phyloP scores from a whole-genome alignment of 2,888 invertebrate species.

The Drosophila lutescens region DNA sequence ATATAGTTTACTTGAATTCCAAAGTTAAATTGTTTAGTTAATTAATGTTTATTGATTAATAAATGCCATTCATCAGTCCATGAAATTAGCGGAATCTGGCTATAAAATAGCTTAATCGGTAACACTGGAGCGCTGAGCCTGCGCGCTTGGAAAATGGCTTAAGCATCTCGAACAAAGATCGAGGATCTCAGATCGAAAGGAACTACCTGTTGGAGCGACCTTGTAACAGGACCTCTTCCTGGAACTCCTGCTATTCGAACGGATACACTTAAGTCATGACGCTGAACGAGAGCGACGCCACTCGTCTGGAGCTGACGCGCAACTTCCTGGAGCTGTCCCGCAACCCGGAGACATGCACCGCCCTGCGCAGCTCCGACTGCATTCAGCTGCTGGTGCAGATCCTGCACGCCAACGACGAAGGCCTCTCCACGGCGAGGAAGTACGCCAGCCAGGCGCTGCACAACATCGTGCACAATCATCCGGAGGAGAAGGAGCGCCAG shows the following conservation, averaged over 20 bases:
- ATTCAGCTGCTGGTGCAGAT: conserved; percentile 96
- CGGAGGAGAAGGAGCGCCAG: conserved; percentile 94
- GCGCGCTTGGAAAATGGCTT: conserved; percentile 44
- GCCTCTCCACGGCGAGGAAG: conserved; percentile 87
- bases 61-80: not conserved
- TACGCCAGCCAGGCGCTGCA: conserved; percentile 95
- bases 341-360: conserved; percentile 95
- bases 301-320: conserved; percentile 94
- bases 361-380: conserved; percentile 97
- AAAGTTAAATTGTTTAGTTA: too few relatives aligned
- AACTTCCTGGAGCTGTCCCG: conserved; percentile 95
- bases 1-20: too few relatives aligned
- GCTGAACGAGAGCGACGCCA: conserved; percentile 87
- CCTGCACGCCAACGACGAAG: conserved; percentile 92
- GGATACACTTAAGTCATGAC: conserved; percentile 52
- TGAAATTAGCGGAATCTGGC: not conserved
- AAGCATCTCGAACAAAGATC: conserved; percentile 32
- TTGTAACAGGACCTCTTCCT: conserved; percentile 9
- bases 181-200: conserved; percentile 8
- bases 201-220: conserved; percentile 22
- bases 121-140: conserved; percentile 31
- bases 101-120: not conserved
- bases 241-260: conserved; percentile 14
- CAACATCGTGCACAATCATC: conserved; percentile 96
- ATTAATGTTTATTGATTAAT: too few relatives aligned